phyloP scores from a whole-genome alignment of 2,113 vertebrate species.

The Romanogobio albipinnatus region DNA sequence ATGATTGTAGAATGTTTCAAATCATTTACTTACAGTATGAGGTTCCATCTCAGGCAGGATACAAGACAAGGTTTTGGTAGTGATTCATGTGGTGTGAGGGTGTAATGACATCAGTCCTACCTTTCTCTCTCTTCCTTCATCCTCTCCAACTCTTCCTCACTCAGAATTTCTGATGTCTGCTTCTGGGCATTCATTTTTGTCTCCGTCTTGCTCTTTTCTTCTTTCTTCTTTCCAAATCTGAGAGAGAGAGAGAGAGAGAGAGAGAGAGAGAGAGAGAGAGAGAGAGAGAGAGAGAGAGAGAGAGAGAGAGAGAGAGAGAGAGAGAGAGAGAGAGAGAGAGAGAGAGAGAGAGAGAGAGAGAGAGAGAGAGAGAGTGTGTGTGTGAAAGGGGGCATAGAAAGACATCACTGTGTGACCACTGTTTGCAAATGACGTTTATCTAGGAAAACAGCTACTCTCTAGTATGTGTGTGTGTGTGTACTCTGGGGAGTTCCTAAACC shows the following conservation, averaged over 20 bases:
- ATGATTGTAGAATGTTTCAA: neutral
- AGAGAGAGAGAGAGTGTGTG: conserved; percentile 44
- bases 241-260: conserved; percentile 45
- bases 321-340: conserved; percentile 56
- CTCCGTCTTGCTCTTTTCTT: conserved; percentile 85
- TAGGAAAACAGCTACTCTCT: neutral
- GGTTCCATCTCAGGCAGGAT: neutral
- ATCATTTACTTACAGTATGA: neutral
- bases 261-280: neutral
- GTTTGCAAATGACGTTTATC: conserved; percentile 31
- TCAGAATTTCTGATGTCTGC: conserved; percentile 76
- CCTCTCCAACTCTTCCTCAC: conserved; percentile 85
- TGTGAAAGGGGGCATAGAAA: neutral
- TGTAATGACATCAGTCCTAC: conserved; percentile 44
- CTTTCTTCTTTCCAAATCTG: conserved; percentile 96
- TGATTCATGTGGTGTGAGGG: neutral
- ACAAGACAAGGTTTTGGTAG: neutral
- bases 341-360: conserved; percentile 32
- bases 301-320: conserved; percentile 10
- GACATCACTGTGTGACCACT: neutral
- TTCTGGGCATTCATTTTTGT: conserved; percentile 76
- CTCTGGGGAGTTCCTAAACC: conserved; percentile 18
- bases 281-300: conserved; percentile 46
- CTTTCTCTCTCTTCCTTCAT: conserved; percentile 80
- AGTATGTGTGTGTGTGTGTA: neutral